These are phyloP conservation scores for Orchestes rusci DNA, from an alignment of 2,888 invertebrate genomes.

Conservation along the genomic window DNA sequence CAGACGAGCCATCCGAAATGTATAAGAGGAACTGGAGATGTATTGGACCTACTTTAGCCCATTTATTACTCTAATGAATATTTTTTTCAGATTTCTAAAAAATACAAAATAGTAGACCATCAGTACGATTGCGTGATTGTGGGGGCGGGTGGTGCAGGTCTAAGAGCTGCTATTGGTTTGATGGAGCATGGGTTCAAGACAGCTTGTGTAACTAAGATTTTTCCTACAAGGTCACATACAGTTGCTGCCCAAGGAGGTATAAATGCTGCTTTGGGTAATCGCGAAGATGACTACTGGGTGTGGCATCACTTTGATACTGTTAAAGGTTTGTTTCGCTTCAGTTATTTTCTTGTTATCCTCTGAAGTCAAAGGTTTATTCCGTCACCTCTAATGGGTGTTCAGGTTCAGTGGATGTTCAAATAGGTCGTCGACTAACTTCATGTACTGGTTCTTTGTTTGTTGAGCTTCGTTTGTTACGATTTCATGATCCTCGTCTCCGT, in stretches of 20 bases:
- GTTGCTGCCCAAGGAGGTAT: conserved; percentile 76
- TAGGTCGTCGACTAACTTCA: no score
- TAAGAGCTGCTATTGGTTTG: conserved; percentile 65
- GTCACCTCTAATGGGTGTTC: no score
- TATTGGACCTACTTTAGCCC: no score
- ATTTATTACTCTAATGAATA: no score
- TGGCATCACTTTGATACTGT: conserved; percentile 73
- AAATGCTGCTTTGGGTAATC: conserved; percentile 63
- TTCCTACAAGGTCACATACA: conserved; percentile 71
- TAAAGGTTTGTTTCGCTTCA: conserved; percentile 41
- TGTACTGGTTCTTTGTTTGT: no score
- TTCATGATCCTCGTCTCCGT: no score
- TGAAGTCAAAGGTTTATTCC: no score
- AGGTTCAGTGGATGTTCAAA: no score
- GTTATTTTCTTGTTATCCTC: no score
- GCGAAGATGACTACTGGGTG: conserved; percentile 63
- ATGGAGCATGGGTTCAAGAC: conserved; percentile 65
- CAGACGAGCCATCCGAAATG: no score
- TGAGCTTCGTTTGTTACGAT: no score
- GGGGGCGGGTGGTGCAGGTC: conserved; percentile 70
- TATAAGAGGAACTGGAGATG: no score
- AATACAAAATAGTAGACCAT: conserved; percentile 49
- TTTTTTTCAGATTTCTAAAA: conserved; percentile 16
- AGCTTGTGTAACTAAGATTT: conserved; percentile 67
- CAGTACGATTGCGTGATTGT: conserved; percentile 66